Base-by-base conservation (phyloP, 2,797 vertebrate genomes). In the Acanthurus leucopareius region DNA sequence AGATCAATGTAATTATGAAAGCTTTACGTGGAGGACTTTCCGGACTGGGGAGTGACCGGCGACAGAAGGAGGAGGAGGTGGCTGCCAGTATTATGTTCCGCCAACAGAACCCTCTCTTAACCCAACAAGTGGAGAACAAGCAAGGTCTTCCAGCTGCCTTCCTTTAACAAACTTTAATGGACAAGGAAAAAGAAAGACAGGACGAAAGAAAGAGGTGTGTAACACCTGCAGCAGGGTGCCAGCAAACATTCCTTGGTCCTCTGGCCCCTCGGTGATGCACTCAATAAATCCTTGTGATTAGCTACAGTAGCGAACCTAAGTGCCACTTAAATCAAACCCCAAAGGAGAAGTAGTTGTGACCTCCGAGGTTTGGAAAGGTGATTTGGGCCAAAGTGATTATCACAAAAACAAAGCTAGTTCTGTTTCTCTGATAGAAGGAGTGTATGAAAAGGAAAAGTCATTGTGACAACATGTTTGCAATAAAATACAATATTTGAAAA, bases 211-310 rank as follows among this genome's bases (percentile, higher is more conserved):
- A 79, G 85, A 80, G 77, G 82, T 80, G 73, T 86, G 73, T 79
- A 87, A 92, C 92, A 93, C 89, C 92, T 93, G 90, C 84, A 86
- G 79, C 75, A 68, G 88, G 82, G 83, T 89, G 84, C 80, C 89
- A 75, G 86, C 81, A 90, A 88, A 87, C 73, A 85, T 85, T 77
- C 80, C 80, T 60, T 5, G 56, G 62, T 78, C 73, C 79, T 79
- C 79, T 20, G 49, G 75, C 84, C 88, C 58, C 72, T 63, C 40
- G 14, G 57, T 62, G 81, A 92, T 91, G 77, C 91, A 92, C 91
- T 87, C 88, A 51, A 93, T 93, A 93, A 94, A 94, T 91, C 86
- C 85, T 58, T 49, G 60, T 91, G 86, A 92, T 93, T 94, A 86
- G 90, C 86, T 93, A 93, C 92, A 86, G 91, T 91, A 89, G 87